Conservation (phyloP, 2,113 vertebrate species). For the Onychorhynchus coronatus region DNA sequence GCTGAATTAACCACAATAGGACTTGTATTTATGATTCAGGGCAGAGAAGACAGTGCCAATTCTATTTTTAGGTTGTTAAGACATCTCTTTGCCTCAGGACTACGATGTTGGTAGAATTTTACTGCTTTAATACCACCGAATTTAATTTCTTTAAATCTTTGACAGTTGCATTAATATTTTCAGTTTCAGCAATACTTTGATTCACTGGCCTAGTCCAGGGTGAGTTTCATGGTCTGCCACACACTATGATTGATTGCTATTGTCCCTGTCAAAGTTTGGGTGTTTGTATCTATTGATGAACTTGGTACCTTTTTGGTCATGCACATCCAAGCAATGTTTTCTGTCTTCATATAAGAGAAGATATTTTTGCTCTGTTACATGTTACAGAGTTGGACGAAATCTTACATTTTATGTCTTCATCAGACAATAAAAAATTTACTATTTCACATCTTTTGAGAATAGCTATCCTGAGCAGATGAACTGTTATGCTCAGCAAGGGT, state of each 20-base stretch:
- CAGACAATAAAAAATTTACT: not conserved
- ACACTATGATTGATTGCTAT: not conserved
- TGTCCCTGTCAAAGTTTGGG: not conserved
- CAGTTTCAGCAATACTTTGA: not conserved
- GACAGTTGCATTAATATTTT: not conserved
- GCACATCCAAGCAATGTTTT: conserved; percentile 26
- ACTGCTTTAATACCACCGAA: not conserved
- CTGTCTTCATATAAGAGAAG: conserved; percentile 32
- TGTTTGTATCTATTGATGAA: conserved; percentile 15
- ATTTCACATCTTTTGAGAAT: not conserved
- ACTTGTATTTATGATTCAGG: conserved; percentile 1
- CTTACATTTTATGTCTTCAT: not conserved
- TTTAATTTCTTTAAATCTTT: not conserved
- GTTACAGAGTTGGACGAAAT: not conserved
- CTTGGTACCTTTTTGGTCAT: not conserved
- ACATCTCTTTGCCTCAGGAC: not conserved
- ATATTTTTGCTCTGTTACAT: conserved; percentile 58
- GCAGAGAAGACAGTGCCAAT: not conserved
- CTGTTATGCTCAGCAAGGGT: not conserved
- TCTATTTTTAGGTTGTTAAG: conserved; percentile 7
- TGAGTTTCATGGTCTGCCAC: not conserved
- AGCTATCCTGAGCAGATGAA: not conserved
- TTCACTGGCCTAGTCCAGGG: not conserved
- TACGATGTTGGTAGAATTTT: not conserved
- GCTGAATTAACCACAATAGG: not conserved